A percentile compares a stretch with the other conserved stretches of the same genome.
Evolutionary conservation across 2,113 vertebrate genomes (phyloP).

Genomic region (Peromyscus californicus): DNA sequence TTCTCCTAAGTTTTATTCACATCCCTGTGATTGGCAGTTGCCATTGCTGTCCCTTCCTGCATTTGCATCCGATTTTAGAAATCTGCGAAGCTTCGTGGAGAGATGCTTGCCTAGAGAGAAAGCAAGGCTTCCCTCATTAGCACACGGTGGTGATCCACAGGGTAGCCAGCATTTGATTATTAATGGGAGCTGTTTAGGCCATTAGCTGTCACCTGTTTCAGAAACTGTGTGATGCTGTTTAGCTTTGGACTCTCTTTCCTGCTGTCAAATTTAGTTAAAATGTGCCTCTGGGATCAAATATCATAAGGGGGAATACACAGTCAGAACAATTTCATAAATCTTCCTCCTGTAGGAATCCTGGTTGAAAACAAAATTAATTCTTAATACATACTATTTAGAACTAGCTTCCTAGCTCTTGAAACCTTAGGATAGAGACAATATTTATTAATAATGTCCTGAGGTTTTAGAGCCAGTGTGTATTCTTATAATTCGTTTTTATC

Average conservation of each 20-base stretch:
- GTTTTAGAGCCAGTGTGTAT: slow-evolving; percentile 61
- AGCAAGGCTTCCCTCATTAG: slow-evolving; percentile 68
- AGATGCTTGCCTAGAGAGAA: slow-evolving; percentile 32
- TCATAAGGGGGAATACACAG: slow-evolving; percentile 60
- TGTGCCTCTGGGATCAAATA: slow-evolving; percentile 71
- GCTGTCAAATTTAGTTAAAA: slow-evolving; percentile 82
- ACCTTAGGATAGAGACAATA: slow-evolving; percentile 76
- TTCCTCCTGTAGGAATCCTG: slow-evolving; percentile 61
- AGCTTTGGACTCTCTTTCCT: slow-evolving; percentile 72
- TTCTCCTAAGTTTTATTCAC: not conserved
- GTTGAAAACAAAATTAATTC: slow-evolving; percentile 79
- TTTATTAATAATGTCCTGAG: slow-evolving; percentile 81
- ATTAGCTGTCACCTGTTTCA: slow-evolving; percentile 79
- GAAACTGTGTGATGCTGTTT: slow-evolving; percentile 62
- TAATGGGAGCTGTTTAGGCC: slow-evolving; percentile 63
- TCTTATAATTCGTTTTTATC: slow-evolving; percentile 77
- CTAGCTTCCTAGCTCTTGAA: slow-evolving; percentile 38
- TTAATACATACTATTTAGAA: slow-evolving; percentile 75
- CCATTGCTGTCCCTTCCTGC: not conserved
- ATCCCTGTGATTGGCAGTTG: not conserved
- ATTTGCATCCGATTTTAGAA: not conserved
- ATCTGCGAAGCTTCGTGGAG: not conserved
- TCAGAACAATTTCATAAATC: slow-evolving; percentile 65
- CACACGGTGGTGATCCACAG: slow-evolving; percentile 48
- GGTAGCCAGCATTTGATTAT: slow-evolving; percentile 66